A percentile compares a stretch with the other conserved stretches of the same genome.
Conservation (phyloP, 2,113 vertebrate species). For the Psettodes erumei region DNA sequence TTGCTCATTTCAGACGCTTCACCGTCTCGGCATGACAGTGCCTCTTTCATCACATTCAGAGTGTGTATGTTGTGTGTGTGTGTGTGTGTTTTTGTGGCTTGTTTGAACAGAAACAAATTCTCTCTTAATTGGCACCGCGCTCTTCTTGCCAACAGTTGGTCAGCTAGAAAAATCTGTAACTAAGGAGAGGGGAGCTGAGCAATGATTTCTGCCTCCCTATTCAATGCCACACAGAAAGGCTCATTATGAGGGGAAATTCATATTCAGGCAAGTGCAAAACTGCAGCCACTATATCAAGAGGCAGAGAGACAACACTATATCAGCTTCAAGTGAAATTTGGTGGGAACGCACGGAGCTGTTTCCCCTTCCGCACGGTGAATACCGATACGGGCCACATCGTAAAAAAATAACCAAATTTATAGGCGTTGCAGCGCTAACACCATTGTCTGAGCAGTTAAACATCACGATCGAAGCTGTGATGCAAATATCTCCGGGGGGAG, state of each 20-base stretch:
- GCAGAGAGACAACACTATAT: too few species aligned
- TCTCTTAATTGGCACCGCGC: conserved; percentile 75
- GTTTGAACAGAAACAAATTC: conserved; percentile 74
- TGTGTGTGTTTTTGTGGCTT: conserved; percentile 44
- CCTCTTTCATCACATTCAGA: conserved; percentile 72
- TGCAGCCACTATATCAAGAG: conserved; percentile 16
- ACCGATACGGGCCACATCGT: not conserved
- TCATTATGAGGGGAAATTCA: conserved; percentile 69
- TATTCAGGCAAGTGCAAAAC: conserved; percentile 55
- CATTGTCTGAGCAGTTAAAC: conserved; percentile 21
- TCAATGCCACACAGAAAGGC: conserved; percentile 64
- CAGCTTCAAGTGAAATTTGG: conserved; percentile 20
- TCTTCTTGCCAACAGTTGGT: conserved; percentile 77
- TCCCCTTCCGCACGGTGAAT: not conserved
- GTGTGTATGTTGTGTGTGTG: conserved; percentile 50
- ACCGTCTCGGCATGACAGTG: conserved; percentile 63
- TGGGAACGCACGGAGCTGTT: conserved; percentile 18
- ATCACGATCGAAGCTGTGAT: conserved; percentile 43
- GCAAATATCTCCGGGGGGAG: conserved; percentile 51
- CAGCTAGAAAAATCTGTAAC: conserved; percentile 76
- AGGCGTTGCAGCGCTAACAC: conserved; percentile 9
- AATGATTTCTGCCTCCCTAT: conserved; percentile 67
- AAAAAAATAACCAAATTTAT: not conserved
- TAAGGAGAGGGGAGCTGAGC: conserved; percentile 69
- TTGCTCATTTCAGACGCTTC: conserved; percentile 57